Percentiles rank a stretch among this genome's conserved stretches.
Conservation (phyloP, 2,113 vertebrate genomes). For the Hippocampus abdominalis region DNA sequence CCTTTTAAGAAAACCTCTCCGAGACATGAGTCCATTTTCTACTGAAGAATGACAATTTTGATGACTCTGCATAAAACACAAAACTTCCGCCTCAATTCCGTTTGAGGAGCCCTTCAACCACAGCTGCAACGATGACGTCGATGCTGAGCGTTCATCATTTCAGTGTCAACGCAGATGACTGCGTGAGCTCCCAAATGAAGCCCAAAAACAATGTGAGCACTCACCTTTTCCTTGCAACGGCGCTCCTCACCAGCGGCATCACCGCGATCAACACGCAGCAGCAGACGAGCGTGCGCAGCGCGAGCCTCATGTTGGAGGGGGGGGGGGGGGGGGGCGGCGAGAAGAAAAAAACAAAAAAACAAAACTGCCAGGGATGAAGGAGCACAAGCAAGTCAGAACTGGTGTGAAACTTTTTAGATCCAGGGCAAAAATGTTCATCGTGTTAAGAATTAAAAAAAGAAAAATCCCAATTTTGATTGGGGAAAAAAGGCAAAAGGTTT, state of each 20-base stretch:
- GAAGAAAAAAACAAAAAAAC: not conserved
- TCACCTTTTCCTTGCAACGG: conserved; percentile 79
- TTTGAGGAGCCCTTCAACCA: no score
- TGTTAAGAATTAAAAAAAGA: not conserved
- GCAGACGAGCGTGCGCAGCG: conserved; percentile 70
- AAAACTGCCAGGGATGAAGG: not conserved
- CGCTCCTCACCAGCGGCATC: conserved; percentile 74
- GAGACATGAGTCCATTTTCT: no score
- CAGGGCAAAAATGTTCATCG: no score
- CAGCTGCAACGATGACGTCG: no score
- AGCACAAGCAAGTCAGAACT: not conserved
- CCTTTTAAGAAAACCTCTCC: no score
- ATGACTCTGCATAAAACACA: not conserved
- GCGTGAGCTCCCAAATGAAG: no score
- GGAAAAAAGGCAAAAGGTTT: no score
- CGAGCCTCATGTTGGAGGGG: conserved; percentile 78
- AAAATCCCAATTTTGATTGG: no score
- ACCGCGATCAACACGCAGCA: conserved; percentile 73
- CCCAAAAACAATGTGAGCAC: conserved; percentile 7
- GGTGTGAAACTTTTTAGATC: no score
- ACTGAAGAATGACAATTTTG: not conserved
- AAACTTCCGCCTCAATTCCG: not conserved
- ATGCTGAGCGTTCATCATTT: not conserved
- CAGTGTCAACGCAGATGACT: not conserved
- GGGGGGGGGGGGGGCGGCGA: conserved; percentile 17